Evolutionary conservation across 2,113 vertebrate genomes (phyloP), one percentile per base, ranked within the genome.

Genomic region (Xenopus tropicalis): DNA sequence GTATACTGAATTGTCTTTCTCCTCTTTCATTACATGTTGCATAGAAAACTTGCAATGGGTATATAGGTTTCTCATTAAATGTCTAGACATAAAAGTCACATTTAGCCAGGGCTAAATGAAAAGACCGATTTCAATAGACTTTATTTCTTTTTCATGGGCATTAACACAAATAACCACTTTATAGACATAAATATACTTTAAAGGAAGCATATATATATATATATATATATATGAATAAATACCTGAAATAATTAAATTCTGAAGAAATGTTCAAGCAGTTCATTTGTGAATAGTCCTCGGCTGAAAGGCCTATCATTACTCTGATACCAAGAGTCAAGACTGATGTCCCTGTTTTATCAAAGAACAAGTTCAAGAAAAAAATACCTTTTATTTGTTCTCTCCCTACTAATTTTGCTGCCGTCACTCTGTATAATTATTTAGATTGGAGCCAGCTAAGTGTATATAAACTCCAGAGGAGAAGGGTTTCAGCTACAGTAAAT

Each of bases 341-440:
- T 46, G 6, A 3, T 0, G 29, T 46, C n/a, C 2, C 8, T 11
- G 3, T 20, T 1, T 66, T 25, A 25, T 29, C 13, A 62, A 44
- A 74, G 16, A 37, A 37, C 2, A 9, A 37, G 29, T 37, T 37
- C 10, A 37, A n/a, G 46, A 24, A 70, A 67, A 78, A 37, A 72
- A n/a, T 46, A n/a, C 19, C 20, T 43, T 71, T 62, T 24, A n/a
- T 21, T 68, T 12, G 9, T 66, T 23, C 11, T 46, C 20, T 69
- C 19, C 66, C 67, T 64, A 48, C n/a, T 79, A 72, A 77, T 77
- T 73, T 57, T 56, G 51, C 29, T 21, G 14, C 0, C 11, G n/a
- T 12, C 17, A 23, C 57, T 42, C 54, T 23, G n/a, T 64, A 22
- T 74, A 62, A 78, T 74, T 74, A 75, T 59, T 37, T 25, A 58